Evolutionary conservation across 2,797 vertebrate genomes (phyloP), one percentile per base, ranked within the genome.

Genomic region (Acanthiza pusilla): DNA sequence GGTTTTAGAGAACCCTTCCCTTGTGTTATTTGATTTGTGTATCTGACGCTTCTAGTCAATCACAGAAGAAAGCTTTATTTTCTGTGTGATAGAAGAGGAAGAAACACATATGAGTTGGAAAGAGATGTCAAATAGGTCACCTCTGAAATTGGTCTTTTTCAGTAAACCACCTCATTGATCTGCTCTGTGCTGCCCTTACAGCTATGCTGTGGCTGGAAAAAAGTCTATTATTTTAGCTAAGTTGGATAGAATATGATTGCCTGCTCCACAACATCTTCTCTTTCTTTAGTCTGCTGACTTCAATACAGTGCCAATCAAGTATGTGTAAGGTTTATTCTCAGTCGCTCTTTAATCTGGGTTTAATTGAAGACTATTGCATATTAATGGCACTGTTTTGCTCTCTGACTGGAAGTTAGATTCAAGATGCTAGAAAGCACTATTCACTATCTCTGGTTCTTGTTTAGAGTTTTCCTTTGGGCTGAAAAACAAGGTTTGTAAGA

Each of bases 221-320:
- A 36, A 21, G 3, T 27, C 62, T 70, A 0, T 62, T 94, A 94
- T 94, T 94, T 91, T 84, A 75, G 95, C 92, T 96, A 93, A 58
- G 86, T 87, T 75, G 94, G 40, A 45, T 96, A 68, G 95, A 81
- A 95, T 93, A 80, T 82, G 87, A 85, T 93, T 65, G 34, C 72
- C 61, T 95, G 76, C 65, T 96, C 70, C 73, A 25, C 91, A 96
- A 68, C 82, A 95, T 94, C 89, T 82, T 93, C n/a, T 84, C 34
- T 78, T 57, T 73, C 45, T 93, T 81, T 66, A 32, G 20, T 55
- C 75, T 74, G 5, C 66, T 7, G 36, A 81, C 34, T 63, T 51
- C 51, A 66, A 6, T 89, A 48, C 32, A 22, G 30, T 25, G 26
- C 58, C 58, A 45, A 20, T 76, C 84, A 62, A 65, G n/a, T 20